Base-by-base conservation (phyloP, 2,797 vertebrate genomes). In the Melanotaenia parkinsoni region DNA sequence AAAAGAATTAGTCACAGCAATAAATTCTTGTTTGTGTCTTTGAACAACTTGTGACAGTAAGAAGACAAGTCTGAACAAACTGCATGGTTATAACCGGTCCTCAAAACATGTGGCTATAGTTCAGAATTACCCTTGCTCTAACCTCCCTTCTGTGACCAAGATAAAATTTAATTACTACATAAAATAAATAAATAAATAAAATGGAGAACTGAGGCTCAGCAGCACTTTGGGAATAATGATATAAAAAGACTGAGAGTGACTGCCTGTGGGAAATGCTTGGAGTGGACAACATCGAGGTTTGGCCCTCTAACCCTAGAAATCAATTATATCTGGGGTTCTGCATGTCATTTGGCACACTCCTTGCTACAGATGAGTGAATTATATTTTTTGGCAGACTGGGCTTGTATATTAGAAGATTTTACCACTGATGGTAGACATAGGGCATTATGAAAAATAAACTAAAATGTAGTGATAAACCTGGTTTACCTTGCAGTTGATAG, bases 31-130 rank as follows among this genome's bases (percentile, higher is more conserved):
- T 89, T 91, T 89, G 76, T 73, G 84, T 88, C 87, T 94, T 89
- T 91, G n/a, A 22, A 22, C 87, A 93, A 92, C 87, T 84, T 76
- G 84, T 72, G 84, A 92, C 88, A 92, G 91, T 93, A 81, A 54
- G 69, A 61, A 92, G 91, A 93, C 91, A 93, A 89, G 91, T 88
- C 89, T 92, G 86, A 88, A 81, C 91, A 93, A 93, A 93, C 87
- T 88, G 76, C 71, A 81, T 82, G 77, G 85, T 90, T 93, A 81
- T 86, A 89, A 87, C 84, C 88, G 86, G 86, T 89, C 82, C 13
- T 69, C 81, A 70, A 84, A 92, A 93, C 79, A 84, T 75, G 85
- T 80, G 47, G 50, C 79, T 81, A 74, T 79, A 77, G 79, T 88
- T 77, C 84, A 87, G 86, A 89, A 88, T 87, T 88, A 87, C 86